Base-by-base conservation (phyloP, 2,797 vertebrate genomes). In the Phoeniculus purpureus region DNA sequence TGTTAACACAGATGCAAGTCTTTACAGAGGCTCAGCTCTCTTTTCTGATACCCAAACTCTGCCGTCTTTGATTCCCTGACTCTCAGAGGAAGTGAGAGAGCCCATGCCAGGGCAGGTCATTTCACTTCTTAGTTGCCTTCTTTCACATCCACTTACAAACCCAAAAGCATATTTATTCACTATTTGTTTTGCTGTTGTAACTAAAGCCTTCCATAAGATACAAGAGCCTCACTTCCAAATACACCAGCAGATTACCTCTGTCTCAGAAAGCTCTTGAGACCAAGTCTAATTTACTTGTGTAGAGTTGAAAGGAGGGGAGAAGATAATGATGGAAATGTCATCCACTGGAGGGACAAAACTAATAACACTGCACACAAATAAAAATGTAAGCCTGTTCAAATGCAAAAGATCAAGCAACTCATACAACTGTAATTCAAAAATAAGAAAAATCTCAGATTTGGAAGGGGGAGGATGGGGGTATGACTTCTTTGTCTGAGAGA, bases 1-100 rank as follows among this genome's bases (percentile, higher is more conserved):
- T 84, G 70, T n/a, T 90, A 92, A 81, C 85, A 85, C 74, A 94
- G 83, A 91, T 77, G 68, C 37, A 86, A 74, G 81, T 55, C 85
- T 81, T 84, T 64, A 65, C 64, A 92, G 71, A 90, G 52, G 31
- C 58, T 91, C 58, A n/a, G 26, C 9, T 81, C 67, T 67, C 45
- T 22, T 37, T 90, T 80, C 73, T 70, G 58, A 43, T 79, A 34
- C 37, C 58, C 68, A 68, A 52, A 45, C 22, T 78, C 27, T 75
- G n/a, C 32, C 26, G 32, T 60, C 45, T 78, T 71, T 48, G 32
- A 79, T 76, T 92, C 47, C 9, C n/a, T 1, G 0, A 21, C 23
- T 91, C 54, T 58, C 81, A 77, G 37, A 40, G 58, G 89, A 89
- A 91, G 29, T 37, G n/a, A 93, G 91, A 87, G 48, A 58, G 48